Conservation (phyloP, 2,888 invertebrate genomes). For the Resseliella maxima region DNA sequence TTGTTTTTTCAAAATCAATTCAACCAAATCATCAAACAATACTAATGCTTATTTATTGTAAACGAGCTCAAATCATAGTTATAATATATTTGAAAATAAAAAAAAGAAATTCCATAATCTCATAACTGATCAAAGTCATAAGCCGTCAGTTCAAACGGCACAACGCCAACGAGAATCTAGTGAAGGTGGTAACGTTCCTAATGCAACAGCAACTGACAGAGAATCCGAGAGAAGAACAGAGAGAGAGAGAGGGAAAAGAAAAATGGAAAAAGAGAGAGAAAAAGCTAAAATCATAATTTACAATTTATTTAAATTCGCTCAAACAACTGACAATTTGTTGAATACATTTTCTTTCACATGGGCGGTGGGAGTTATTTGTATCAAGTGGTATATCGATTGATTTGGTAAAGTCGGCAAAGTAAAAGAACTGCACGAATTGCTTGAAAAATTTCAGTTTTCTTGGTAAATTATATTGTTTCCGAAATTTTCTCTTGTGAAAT, state of each 20-base stretch:
- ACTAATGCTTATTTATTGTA: constrained; percentile 31
- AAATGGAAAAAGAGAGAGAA: neutral
- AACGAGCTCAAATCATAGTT: neutral
- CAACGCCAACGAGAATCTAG: constrained; percentile 1
- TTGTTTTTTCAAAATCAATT: neutral
- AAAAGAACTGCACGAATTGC: constrained; percentile 1
- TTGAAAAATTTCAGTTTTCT: neutral
- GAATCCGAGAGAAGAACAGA: no score
- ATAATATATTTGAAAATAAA: no score
- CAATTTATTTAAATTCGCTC: constrained; percentile 48
- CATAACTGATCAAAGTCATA: neutral
- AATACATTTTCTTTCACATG: neutral
- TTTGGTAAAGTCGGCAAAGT: neutral
- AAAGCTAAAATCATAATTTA: constrained; percentile 8
- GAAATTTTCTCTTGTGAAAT: constrained; percentile 32
- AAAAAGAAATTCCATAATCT: neutral
- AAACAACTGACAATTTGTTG: constrained; percentile 44
- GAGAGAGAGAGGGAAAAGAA: no score
- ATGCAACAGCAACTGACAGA: neutral
- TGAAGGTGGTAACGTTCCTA: neutral
- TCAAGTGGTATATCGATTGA: neutral
- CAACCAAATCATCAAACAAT: neutral
- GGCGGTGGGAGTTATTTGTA: constrained; percentile 21
- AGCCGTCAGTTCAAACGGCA: neutral
- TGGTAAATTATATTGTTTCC: neutral